Evolutionary conservation across 2,888 invertebrate species (phyloP).

Genomic region (Plagodis dolabraria): DNA sequence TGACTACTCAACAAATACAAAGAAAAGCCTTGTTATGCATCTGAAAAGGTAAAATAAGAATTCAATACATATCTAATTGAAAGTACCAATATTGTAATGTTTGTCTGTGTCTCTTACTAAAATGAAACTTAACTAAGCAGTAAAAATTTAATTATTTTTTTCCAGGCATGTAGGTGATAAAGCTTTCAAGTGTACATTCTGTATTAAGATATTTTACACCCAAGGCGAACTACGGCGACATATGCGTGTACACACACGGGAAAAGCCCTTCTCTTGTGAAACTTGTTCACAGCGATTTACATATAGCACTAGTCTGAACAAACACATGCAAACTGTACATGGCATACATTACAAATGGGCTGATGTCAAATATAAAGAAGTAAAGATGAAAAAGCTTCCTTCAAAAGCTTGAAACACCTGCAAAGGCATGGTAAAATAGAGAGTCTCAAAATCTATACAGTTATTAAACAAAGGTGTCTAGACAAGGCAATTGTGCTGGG

Average conservation of each 20-base stretch:
- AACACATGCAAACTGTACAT: conserved; percentile 74
- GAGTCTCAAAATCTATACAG: background rate
- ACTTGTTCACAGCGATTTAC: conserved; percentile 70
- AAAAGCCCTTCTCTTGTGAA: conserved; percentile 73
- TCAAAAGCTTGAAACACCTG: conserved; percentile 27
- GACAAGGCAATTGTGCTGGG: too few species aligned
- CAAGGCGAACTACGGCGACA: conserved; percentile 68
- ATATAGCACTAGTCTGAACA: conserved; percentile 75
- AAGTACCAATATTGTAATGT: too few species aligned
- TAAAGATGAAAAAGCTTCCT: conserved; percentile 37
- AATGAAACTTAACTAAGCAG: background rate
- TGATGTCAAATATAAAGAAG: conserved; percentile 52
- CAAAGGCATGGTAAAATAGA: background rate
- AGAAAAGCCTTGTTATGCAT: conserved; percentile 71
- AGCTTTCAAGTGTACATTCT: conserved; percentile 66
- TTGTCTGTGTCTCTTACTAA: too few species aligned
- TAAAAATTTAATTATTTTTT: conserved; percentile 33
- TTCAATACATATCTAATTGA: too few species aligned
- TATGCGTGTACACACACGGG: conserved; percentile 68
- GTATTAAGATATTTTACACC: conserved; percentile 67
- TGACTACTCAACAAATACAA: conserved; percentile 71
- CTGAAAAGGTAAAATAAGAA: conserved; percentile 62
- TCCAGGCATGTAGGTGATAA: conserved; percentile 74
- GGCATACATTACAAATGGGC: conserved; percentile 72
- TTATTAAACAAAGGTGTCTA: background rate